phyloP scores from a whole-genome alignment of 2,888 invertebrate genomes.

The Patella depressa region DNA sequence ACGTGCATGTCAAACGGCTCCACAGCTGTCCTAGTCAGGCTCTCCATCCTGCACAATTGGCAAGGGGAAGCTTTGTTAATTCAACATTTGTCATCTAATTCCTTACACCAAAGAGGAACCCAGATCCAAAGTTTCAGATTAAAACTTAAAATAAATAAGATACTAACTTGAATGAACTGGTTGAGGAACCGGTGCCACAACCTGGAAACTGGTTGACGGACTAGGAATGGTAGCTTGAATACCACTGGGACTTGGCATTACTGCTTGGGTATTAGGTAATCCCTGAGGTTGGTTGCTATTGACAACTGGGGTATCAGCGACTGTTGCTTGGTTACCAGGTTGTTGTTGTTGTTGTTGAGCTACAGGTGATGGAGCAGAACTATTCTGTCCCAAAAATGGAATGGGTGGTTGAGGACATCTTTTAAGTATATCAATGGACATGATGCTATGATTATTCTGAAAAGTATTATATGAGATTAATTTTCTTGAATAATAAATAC shows the following conservation, averaged over 20 bases:
- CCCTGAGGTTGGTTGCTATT: constrained; percentile 1
- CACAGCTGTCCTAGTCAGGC: no score
- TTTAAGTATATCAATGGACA: constrained; percentile 56
- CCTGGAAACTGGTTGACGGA: constrained; percentile 1
- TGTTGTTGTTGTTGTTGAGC: neutral
- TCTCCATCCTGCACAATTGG: no score
- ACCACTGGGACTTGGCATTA: neutral
- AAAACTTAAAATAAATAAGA: no score
- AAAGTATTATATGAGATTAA: constrained; percentile 14
- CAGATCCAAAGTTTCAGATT: no score
- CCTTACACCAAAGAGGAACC: no score
- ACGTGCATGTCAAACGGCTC: no score
- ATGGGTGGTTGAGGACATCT: constrained; percentile 64
- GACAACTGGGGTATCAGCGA: constrained; percentile 11
- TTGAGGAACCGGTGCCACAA: constrained; percentile 16
- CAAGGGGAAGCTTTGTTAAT: no score
- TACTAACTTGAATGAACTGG: neutral
- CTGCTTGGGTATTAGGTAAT: neutral
- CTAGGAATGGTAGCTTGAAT: neutral
- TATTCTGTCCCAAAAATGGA: constrained; percentile 50
- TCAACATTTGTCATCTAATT: no score
- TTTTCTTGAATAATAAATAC: no score
- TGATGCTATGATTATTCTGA: constrained; percentile 59
- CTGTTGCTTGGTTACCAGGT: neutral
- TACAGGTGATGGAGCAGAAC: constrained; percentile 10